Evolutionary conservation across 1,140 invertebrate species (phyloP), one percentile per base, ranked within the genome.

Genomic region (Drosophila simulans): DNA sequence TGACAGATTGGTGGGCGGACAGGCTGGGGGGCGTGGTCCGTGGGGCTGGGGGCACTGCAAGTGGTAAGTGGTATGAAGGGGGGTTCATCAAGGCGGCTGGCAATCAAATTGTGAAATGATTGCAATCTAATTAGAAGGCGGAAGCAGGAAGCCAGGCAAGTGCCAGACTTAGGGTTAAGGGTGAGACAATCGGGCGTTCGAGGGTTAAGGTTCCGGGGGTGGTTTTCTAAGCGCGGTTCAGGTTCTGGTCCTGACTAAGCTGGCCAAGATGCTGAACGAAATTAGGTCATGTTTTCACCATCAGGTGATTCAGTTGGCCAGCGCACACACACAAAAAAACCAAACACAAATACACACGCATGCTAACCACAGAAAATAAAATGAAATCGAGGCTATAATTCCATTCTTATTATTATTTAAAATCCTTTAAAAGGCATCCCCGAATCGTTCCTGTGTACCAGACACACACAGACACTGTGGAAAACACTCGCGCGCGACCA

Each of bases 231-330:
- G 46, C 45, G 20, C 25, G 57, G 43, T 20, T 62, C 25, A 45
- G 65, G 57, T 82, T 63, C 39, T 49, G 66, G 54, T 82, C 70
- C 75, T 55, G 64, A 37, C 76, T 71, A 58, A 60, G 25, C 17
- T 45, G 17, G 17, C 51, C 49, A 5, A 49, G 60, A 43, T 60
- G 76, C 56, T 71, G 68, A 13, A 27, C 37, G 11, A 34, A 86
- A 88, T 88, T 86, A 75, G 74, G 82, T 88, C 83, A 85, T 68
- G 51, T 60, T 70, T 53, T 53, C 46, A 45, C 66, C 56, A 79
- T 75, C 76, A 75, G 59, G 55, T 75, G 77, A 75, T 69, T 46
- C n/a, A 17, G 25, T 27, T 46, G 35, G 37, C 34, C 35, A 56
- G 8, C n/a, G 25, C 39, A 7, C 27, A 31, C 7, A 31, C 27